phyloP scores from a whole-genome alignment of 2,113 vertebrate species.

The Cheirogaleus medius region DNA sequence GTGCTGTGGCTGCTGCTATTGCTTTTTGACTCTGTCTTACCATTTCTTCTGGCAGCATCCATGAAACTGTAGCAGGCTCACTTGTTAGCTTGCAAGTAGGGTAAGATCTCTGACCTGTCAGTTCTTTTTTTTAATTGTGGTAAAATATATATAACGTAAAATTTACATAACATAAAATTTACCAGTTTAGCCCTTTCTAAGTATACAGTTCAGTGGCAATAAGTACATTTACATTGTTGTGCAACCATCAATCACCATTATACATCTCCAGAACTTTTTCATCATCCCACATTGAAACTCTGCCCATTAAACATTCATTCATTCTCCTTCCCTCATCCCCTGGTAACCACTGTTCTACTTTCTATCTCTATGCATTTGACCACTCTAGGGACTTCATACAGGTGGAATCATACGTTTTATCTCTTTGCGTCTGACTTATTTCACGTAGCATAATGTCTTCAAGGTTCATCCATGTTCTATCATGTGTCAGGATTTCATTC shows the following conservation, averaged over 20 bases:
- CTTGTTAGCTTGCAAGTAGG: neutral
- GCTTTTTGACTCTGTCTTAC: neutral
- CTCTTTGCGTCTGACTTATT: neutral
- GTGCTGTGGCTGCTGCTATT: neutral
- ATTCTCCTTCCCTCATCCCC: neutral
- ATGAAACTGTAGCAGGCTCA: neutral
- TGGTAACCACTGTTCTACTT: neutral
- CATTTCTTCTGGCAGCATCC: neutral
- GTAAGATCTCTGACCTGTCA: neutral
- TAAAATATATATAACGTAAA: neutral
- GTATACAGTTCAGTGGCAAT: neutral
- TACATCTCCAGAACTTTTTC: neutral
- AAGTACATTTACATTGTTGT: neutral
- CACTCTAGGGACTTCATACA: neutral
- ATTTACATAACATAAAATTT: neutral
- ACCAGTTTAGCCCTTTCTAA: neutral
- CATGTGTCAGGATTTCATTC: neutral
- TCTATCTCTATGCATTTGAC: neutral
- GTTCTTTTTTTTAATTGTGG: neutral
- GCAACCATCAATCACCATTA: neutral
- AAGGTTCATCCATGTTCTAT: neutral
- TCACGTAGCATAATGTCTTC: neutral
- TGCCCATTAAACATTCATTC: neutral
- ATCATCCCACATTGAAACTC: neutral
- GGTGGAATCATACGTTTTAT: neutral